Evolutionary conservation across 2,888 invertebrate species (phyloP).

Genomic region (Maniola hyperantus): DNA sequence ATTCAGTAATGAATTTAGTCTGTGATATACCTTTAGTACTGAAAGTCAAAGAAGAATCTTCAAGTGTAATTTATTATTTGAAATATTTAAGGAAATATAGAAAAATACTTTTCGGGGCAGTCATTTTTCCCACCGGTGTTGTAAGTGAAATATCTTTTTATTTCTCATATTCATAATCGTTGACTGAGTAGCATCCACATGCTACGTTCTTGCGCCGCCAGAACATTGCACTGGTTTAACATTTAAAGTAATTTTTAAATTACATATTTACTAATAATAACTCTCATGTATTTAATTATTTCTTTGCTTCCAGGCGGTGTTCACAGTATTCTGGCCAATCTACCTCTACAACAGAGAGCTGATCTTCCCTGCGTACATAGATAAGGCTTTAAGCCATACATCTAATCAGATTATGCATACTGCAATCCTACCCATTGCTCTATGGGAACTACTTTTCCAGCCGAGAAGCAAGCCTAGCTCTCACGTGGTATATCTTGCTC

Average conservation of each 20-base stretch:
- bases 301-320: conserved; percentile 55
- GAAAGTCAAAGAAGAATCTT: conserved; percentile 31
- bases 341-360: conserved; percentile 59
- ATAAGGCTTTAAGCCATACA: conserved; percentile 50
- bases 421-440: conserved; percentile 52
- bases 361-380: conserved; percentile 59
- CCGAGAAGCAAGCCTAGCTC: conserved; percentile 53
- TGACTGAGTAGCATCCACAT: too few relatives aligned
- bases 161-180: too few relatives aligned
- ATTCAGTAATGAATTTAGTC: conserved; percentile 32
- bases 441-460: conserved; percentile 59
- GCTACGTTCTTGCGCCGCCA: too few relatives aligned
- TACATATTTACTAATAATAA: too few relatives aligned
- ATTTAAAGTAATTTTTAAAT: too few relatives aligned
- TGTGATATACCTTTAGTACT: conserved; percentile 40
- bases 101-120: conserved; percentile 44
- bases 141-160: conserved; percentile 28
- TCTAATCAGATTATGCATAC: conserved; percentile 70
- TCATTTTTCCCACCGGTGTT: conserved; percentile 47
- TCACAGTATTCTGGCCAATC: conserved; percentile 63
- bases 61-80: conserved; percentile 28
- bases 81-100: conserved; percentile 48
- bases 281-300: neutral
- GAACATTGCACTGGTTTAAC: too few relatives aligned
- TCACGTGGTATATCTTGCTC: conserved; percentile 48